Evolutionary conservation across 2,888 invertebrate species (phyloP).

Genomic region (Notodonta dromedarius): DNA sequence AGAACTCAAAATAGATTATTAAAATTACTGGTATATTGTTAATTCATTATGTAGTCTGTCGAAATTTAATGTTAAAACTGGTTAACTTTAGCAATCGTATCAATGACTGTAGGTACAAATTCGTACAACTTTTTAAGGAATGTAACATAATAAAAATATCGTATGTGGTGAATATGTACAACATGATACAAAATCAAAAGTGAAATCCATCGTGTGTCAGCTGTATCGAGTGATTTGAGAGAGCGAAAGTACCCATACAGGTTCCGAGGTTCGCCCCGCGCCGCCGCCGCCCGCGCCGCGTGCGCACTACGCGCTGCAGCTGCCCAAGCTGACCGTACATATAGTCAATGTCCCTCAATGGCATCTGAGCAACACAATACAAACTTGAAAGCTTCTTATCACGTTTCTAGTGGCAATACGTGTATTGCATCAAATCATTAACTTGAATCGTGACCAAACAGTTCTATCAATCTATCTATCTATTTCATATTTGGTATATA

Average conservation of each 20-base stretch:
- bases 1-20: conserved; percentile 8
- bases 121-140: conserved; percentile 2
- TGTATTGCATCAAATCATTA: conserved; percentile 17
- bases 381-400: conserved; percentile 23
- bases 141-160: conserved; percentile 15
- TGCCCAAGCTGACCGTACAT: conserved; percentile 29
- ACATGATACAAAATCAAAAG: conserved; percentile 60
- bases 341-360: conserved; percentile 38
- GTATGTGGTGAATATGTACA: conserved; percentile 16
- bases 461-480: conserved; percentile 16
- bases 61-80: not conserved
- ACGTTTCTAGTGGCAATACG: conserved; percentile 19
- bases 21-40: conserved; percentile 6
- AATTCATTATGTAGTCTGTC: conserved; percentile 14
- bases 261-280: conserved; percentile 61
- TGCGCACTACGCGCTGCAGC: conserved; percentile 36
- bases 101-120: not conserved
- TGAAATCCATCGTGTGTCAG: conserved; percentile 73
- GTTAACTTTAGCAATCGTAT: not conserved
- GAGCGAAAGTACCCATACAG: conserved; percentile 80
- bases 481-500: not conserved
- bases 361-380: conserved; percentile 29
- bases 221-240: conserved; percentile 63
- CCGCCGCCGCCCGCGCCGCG: conserved; percentile 14
- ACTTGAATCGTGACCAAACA: conserved; percentile 19